phyloP scores from a whole-genome alignment of 1,140 invertebrate species.

The Drosophila lini region DNA sequence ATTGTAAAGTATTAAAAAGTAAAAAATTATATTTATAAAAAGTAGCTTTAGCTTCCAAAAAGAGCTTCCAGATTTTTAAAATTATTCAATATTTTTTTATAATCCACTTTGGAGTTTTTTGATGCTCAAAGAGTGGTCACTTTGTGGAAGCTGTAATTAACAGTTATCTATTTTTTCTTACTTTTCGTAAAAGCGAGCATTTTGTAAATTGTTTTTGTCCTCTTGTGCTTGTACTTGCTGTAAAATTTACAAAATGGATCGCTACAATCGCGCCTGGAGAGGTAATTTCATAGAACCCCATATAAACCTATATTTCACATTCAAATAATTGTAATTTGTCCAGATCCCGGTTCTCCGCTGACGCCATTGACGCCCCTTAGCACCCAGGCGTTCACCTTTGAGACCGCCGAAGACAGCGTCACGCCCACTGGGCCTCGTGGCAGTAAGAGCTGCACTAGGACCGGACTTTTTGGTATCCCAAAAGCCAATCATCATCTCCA shows the following conservation, averaged over 20 bases:
- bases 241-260: constrained; percentile 45
- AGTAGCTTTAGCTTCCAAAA: no score
- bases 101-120: neutral
- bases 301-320: neutral
- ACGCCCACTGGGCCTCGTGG: constrained; percentile 14
- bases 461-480: constrained; percentile 3
- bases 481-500: constrained; percentile 12
- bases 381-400: constrained; percentile 52
- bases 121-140: constrained; percentile 5
- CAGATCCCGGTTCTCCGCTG: constrained; percentile 61
- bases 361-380: constrained; percentile 58
- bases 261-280: constrained; percentile 64
- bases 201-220: constrained; percentile 8
- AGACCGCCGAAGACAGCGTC: constrained; percentile 5
- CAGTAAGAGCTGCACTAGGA: neutral
- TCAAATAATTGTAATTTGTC: neutral
- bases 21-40: no score
- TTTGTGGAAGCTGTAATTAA: constrained; percentile 11
- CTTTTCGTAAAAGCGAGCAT: constrained; percentile 1
- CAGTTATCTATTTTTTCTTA: constrained; percentile 23
- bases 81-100: neutral
- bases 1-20: no score
- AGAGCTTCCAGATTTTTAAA: neutral
- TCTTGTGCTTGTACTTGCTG: constrained; percentile 16
- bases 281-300: constrained; percentile 23